These are phyloP conservation scores for Ceryle rudis DNA, from an alignment of 2,797 vertebrate species.

Conservation along the genomic window DNA sequence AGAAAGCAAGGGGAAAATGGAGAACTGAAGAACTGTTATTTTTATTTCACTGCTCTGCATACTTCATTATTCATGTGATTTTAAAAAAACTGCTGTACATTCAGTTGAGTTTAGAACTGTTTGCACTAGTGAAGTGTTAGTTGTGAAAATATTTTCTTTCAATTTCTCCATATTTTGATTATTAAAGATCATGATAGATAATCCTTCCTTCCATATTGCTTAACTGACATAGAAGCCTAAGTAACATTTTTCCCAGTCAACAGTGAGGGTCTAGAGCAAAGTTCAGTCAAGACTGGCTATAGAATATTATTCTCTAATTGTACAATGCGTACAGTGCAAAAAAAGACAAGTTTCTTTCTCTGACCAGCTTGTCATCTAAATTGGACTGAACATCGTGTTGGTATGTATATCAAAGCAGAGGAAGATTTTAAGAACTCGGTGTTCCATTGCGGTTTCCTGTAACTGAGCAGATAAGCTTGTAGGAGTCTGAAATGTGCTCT, in stretches of 20 bases:
- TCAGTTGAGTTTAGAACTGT: neutral
- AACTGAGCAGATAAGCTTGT: constrained; percentile 26
- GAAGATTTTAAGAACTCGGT: neutral
- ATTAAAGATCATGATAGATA: neutral
- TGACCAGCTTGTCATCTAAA: neutral
- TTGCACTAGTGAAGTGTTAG: neutral
- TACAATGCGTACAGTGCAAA: neutral
- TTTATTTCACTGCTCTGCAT: neutral
- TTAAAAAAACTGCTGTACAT: neutral
- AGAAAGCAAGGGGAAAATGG: neutral
- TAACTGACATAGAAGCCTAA: neutral
- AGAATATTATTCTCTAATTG: neutral
- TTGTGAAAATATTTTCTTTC: neutral
- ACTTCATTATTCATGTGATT: neutral
- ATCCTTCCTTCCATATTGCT: neutral
- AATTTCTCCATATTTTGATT: neutral
- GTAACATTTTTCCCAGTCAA: neutral
- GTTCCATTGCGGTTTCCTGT: constrained; percentile 5
- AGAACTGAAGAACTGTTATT: neutral
- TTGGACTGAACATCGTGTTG: neutral
- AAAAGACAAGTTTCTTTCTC: neutral
- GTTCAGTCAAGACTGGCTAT: neutral
- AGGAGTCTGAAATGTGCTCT: constrained; percentile 25
- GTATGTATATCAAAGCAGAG: constrained; percentile 4
- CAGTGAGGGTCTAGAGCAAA: neutral